Conservation (phyloP, 2,797 vertebrate genomes). For the Harpagifer antarcticus region DNA sequence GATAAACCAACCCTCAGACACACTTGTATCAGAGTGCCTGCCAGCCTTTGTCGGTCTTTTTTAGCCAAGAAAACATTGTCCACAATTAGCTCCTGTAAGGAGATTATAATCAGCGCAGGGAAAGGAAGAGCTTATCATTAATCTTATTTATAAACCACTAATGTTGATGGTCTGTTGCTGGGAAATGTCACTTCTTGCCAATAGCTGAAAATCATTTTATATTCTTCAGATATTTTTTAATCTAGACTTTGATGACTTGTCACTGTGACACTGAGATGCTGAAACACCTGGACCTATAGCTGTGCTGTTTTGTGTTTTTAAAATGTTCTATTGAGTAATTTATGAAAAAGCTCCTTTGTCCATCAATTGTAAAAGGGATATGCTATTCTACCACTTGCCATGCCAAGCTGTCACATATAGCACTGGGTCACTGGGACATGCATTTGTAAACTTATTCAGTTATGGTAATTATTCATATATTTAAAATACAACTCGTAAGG, state of each 20-base stretch:
- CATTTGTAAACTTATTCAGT: constrained; percentile 29
- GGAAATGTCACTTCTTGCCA: constrained; percentile 59
- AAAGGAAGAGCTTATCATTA: constrained; percentile 46
- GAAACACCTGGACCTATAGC: constrained; percentile 73
- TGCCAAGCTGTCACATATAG: constrained; percentile 50
- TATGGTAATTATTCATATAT: constrained; percentile 35
- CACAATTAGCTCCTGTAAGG: constrained; percentile 42
- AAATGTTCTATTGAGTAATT: constrained; percentile 57
- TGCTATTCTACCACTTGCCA: constrained; percentile 43
- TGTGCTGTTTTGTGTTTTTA: constrained; percentile 70
- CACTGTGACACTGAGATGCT: constrained; percentile 81
- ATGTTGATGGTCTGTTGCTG: constrained; percentile 64
- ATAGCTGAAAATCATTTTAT: constrained; percentile 64
- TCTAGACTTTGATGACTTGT: constrained; percentile 61
- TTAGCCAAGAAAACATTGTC: constrained; percentile 36
- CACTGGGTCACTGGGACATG: constrained; percentile 42
- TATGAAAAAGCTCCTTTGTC: constrained; percentile 66
- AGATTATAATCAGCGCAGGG: constrained; percentile 44
- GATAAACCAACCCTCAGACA: constrained; percentile 52
- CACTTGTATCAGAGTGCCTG: constrained; percentile 47
- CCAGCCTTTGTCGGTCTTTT: constrained; percentile 41
- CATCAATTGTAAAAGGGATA: constrained; percentile 47
- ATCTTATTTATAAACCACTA: constrained; percentile 74
- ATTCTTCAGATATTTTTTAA: constrained; percentile 46
- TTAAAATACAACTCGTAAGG: constrained; percentile 37